A percentile compares a stretch with the other conserved stretches of the same genome.
Conservation (phyloP, 2,888 invertebrate species). For the Melieria omissa region DNA sequence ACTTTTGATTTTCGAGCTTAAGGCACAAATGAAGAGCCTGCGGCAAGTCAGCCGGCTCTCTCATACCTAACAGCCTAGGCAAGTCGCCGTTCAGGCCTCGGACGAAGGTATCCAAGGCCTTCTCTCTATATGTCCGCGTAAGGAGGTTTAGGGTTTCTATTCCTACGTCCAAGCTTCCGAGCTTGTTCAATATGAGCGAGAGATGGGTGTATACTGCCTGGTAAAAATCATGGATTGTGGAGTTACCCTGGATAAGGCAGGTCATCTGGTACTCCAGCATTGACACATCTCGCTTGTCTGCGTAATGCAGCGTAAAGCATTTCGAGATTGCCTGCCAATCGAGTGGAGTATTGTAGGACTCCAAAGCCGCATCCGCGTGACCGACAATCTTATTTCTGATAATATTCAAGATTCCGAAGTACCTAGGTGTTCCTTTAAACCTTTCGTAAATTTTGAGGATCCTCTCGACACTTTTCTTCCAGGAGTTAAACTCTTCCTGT, state of each 20-base stretch:
- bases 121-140: not conserved
- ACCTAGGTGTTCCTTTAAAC: not conserved
- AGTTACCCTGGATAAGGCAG: too few relatives aligned
- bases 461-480: not conserved
- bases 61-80: conserved; percentile 12
- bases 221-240: too few relatives aligned
- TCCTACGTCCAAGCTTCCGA: too few relatives aligned
- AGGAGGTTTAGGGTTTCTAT: too few relatives aligned
- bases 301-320: conserved; percentile 17
- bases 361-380: conserved; percentile 28
- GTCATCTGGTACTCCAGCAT: not conserved
- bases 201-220: too few relatives aligned
- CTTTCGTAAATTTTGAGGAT: not conserved
- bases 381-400: conserved; percentile 29
- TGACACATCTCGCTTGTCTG: conserved; percentile 27
- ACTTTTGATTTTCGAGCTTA: not conserved
- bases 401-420: not conserved
- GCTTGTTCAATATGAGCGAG: too few relatives aligned
- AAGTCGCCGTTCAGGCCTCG: conserved; percentile 14
- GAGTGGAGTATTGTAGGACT: conserved; percentile 33
- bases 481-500: not conserved
- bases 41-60: conserved; percentile 3
- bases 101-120: conserved; percentile 16
- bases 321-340: conserved; percentile 19
- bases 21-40: conserved; percentile 4